Conservation (phyloP, 2,888 invertebrate genomes). For the Suillia variegata region DNA sequence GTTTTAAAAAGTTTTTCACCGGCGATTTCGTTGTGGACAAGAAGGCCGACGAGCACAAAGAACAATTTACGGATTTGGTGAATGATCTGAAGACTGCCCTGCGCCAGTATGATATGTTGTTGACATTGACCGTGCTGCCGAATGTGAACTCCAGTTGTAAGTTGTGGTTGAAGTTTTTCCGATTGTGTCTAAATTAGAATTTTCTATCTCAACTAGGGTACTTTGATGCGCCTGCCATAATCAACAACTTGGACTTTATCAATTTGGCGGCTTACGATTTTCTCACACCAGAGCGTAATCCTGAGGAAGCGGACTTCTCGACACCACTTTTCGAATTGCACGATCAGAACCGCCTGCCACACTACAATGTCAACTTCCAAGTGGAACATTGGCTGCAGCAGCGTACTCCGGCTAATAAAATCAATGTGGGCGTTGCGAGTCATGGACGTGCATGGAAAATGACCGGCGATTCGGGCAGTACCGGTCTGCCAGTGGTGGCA, state of each 20-base stretch:
- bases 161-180: slow-evolving; percentile 40
- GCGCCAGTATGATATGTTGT: slow-evolving; percentile 68
- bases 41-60: slow-evolving; percentile 76
- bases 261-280: slow-evolving; percentile 82
- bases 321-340: slow-evolving; percentile 75
- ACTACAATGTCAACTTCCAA: slow-evolving; percentile 71
- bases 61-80: slow-evolving; percentile 77
- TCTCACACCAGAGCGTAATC: slow-evolving; percentile 74
- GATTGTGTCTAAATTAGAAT: no score
- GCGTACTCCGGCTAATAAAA: slow-evolving; percentile 69
- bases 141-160: slow-evolving; percentile 78
- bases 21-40: slow-evolving; percentile 75
- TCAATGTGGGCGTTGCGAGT: slow-evolving; percentile 74
- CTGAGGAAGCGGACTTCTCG: slow-evolving; percentile 79
- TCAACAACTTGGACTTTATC: slow-evolving; percentile 77
- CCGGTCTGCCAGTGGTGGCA: slow-evolving; percentile 76
- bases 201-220: slow-evolving; percentile 66
- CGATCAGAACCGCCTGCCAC: slow-evolving; percentile 67
- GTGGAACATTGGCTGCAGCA: slow-evolving; percentile 69
- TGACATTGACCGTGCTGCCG: slow-evolving; percentile 74
- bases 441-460: slow-evolving; percentile 80
- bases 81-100: slow-evolving; percentile 74
- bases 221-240: slow-evolving; percentile 74
- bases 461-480: slow-evolving; percentile 72
- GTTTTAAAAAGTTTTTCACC: slow-evolving; percentile 76